phyloP scores from a whole-genome alignment of 2,888 invertebrate species.

The Drosophila ustulata region DNA sequence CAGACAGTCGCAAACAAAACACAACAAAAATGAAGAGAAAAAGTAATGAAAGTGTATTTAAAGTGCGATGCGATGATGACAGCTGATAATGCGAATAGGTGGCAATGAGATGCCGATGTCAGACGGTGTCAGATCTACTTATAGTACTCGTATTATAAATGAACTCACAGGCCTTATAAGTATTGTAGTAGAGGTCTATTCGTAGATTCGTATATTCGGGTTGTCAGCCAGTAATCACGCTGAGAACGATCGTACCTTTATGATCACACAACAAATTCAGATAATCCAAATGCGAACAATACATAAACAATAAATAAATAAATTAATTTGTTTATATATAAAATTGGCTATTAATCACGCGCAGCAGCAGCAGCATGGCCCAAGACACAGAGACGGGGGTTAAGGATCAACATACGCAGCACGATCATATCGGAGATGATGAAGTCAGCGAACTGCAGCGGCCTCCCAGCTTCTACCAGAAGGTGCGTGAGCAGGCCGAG shows the following conservation, averaged over 20 bases:
- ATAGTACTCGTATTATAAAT: slow-evolving; percentile 5
- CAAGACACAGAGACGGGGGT: slow-evolving; percentile 48
- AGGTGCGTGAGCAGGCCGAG: slow-evolving; percentile 69
- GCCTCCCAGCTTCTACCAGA: slow-evolving; percentile 62
- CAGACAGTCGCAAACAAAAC: slow-evolving; percentile 52
- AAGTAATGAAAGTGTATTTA: slow-evolving; percentile 31
- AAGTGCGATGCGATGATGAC: slow-evolving; percentile 58
- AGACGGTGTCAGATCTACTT: slow-evolving; percentile 59
- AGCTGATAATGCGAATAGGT: slow-evolving; percentile 49
- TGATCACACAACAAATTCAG: slow-evolving; percentile 17
- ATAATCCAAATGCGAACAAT: slow-evolving; percentile 2
- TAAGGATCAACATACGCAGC: slow-evolving; percentile 59
- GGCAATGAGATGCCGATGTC: slow-evolving; percentile 53
- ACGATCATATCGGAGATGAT: slow-evolving; percentile 62
- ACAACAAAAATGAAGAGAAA: slow-evolving; percentile 1
- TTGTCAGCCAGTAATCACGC: slow-evolving; percentile 53
- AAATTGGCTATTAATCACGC: slow-evolving; percentile 41
- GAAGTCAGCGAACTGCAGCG: slow-evolving; percentile 66
- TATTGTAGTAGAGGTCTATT: slow-evolving; percentile 3
- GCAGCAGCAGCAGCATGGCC: slow-evolving; percentile 54
- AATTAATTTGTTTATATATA: slow-evolving; percentile 19
- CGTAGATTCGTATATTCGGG: neutral
- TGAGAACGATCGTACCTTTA: slow-evolving; percentile 30
- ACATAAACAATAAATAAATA: slow-evolving; percentile 12
- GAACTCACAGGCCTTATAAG: slow-evolving; percentile 7